Base-by-base conservation (phyloP, 2,888 invertebrate genomes). In the Thymelicus lineola region DNA sequence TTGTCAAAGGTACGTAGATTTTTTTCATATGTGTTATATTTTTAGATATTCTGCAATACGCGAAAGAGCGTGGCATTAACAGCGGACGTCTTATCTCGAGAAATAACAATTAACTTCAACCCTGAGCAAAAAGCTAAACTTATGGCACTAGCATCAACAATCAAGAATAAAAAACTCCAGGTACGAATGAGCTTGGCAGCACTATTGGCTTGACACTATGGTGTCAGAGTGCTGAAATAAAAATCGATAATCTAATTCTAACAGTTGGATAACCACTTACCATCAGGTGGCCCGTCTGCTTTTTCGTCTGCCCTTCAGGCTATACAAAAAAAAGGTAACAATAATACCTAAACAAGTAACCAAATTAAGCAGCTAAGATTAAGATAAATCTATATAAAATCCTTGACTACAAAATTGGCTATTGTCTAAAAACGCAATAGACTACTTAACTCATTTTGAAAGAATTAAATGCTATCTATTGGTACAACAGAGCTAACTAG, bases 21-120 rank as follows among this genome's bases (percentile, higher is more conserved):
- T 2, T 28, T 28, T 28, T 38, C 1, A 12, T 1, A 12, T 10
- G 9, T 42, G 4, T 42, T 42, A 42, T 42, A 14, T 17, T 68
- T 71, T 42, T 17, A 96, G 96, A 95, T 96, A 88, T 97, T 97
- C 83, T 97, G 97, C 84, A 96, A 96, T 75, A 97, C 97, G 0
- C 90, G 97, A 63, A 97, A 97, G 86, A 95, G 96, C 76, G 96
- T 96, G 0, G 89, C 94, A 73, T 94, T 97, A 86, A 96, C 97
- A 9, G 96, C 96, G 0, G 94, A 94, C 62, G 94, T 95, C 20
- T 80, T 97, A 48, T 92, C 94, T 1, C 93, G 94, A 72, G 95
- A 95, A 75, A 83, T 95, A 14, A 95, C 95, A 20, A 94, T 96
- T 57, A 87, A 84, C 46, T 94, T 94, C 79, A 92, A 82, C 66